Conservation (phyloP, 2,113 vertebrate species). For the Nesoenas mayeri region DNA sequence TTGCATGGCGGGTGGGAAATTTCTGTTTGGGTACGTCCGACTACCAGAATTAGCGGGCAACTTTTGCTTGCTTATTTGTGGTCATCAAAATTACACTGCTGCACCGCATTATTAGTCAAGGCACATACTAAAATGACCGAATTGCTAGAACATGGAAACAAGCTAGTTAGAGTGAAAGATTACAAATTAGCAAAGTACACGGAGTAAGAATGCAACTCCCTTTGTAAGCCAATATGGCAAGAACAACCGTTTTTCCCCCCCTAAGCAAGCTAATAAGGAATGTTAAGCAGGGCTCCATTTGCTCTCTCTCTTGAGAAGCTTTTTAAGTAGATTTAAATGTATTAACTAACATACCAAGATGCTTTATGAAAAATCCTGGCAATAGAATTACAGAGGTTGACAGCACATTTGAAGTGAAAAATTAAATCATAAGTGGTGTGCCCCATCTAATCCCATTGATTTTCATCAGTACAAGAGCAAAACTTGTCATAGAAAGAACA, state of each 20-base stretch:
- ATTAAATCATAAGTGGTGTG: constrained; percentile 18
- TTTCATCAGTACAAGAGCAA: neutral
- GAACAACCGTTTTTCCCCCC: neutral
- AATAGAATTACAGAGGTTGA: constrained; percentile 59
- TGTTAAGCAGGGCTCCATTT: constrained; percentile 59
- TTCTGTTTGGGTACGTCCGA: neutral
- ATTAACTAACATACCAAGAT: constrained; percentile 63
- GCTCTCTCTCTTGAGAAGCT: neutral
- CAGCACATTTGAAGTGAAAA: constrained; percentile 6
- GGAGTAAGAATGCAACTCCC: constrained; percentile 50
- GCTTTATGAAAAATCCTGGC: constrained; percentile 48
- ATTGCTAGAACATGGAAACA: constrained; percentile 28
- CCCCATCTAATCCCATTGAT: constrained; percentile 29
- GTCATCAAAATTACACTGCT: constrained; percentile 5
- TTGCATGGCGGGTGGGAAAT: neutral
- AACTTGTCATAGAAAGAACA: neutral
- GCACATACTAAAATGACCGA: constrained; percentile 13
- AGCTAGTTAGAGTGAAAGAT: constrained; percentile 47
- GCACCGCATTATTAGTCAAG: constrained; percentile 10
- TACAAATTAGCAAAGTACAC: constrained; percentile 9
- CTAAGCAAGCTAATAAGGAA: constrained; percentile 62
- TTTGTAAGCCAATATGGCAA: constrained; percentile 48
- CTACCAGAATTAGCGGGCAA: constrained; percentile 36
- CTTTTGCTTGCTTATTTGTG: constrained; percentile 46
- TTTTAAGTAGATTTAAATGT: constrained; percentile 66